phyloP scores from a whole-genome alignment of 35 echinoderm and acorn worm species.

The Stichopus chloronotus region DNA sequence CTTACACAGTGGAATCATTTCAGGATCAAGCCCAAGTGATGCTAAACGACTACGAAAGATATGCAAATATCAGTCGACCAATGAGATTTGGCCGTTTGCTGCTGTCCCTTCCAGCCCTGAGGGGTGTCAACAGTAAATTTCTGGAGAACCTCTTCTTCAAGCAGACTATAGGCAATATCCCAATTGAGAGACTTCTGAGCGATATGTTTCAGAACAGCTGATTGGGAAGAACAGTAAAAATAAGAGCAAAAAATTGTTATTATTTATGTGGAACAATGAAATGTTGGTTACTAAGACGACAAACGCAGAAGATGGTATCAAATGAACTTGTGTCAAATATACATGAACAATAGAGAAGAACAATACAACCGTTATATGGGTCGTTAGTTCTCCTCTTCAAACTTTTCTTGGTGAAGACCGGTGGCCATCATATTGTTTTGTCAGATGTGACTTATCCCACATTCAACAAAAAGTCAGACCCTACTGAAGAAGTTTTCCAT shows the following conservation, averaged over 20 bases:
- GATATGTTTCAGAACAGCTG: conserved; percentile 99
- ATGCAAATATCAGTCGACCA: conserved; percentile 67
- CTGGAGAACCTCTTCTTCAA: conserved; percentile 92
- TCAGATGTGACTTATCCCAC: no score
- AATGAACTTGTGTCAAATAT: no score
- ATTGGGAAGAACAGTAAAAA: neutral
- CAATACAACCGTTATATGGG: no score
- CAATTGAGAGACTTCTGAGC: conserved; percentile 85
- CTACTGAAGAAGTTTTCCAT: no score
- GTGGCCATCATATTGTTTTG: no score
- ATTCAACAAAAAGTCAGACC: no score
- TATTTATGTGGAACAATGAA: neutral
- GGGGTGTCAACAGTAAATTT: conserved; percentile 83
- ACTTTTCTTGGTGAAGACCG: no score
- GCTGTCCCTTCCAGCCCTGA: conserved; percentile 82
- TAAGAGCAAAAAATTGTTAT: neutral
- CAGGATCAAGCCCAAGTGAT: conserved; percentile 99
- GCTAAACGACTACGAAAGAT: conserved; percentile 91
- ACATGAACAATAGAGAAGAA: no score
- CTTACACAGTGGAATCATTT: conserved; percentile 82
- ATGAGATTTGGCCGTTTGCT: conserved; percentile 93
- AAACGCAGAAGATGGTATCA: no score
- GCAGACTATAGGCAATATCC: conserved; percentile 93
- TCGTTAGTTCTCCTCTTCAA: no score
- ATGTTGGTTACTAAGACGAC: no score